phyloP scores from a whole-genome alignment of 1,140 invertebrate genomes.

The Sycophila sp. region DNA sequence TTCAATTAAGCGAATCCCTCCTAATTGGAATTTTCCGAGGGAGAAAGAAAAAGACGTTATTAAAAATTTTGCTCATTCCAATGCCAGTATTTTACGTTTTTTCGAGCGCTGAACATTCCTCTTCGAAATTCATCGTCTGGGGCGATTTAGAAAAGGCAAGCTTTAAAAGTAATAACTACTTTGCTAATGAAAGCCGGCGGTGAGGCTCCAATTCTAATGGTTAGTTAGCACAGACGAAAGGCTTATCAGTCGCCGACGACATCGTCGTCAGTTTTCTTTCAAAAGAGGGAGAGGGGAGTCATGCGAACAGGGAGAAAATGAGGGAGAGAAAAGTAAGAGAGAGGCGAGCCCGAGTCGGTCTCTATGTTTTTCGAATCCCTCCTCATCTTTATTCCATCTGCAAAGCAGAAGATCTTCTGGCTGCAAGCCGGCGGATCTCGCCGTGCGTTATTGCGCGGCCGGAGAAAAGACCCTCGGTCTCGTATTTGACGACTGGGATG shows the following conservation, averaged over 20 bases:
- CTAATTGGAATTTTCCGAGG: too few relatives aligned
- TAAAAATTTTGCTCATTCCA: too few relatives aligned
- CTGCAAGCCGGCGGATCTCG: neutral
- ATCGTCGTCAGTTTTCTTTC: slow-evolving; percentile 36
- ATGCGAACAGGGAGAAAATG: slow-evolving; percentile 49
- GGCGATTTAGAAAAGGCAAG: slow-evolving; percentile 27
- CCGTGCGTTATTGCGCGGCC: neutral
- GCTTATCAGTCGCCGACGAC: slow-evolving; percentile 48
- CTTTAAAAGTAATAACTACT: slow-evolving; percentile 21
- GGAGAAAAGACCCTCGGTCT: neutral
- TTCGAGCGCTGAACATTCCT: neutral
- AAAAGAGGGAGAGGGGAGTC: slow-evolving; percentile 49
- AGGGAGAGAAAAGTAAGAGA: slow-evolving; percentile 52
- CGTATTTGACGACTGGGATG: neutral
- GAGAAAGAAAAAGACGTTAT: too few relatives aligned
- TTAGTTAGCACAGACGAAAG: slow-evolving; percentile 49
- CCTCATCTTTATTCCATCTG: slow-evolving; percentile 62
- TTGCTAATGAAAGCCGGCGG: slow-evolving; percentile 42
- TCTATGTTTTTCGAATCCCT: slow-evolving; percentile 50
- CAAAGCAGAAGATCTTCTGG: too few relatives aligned
- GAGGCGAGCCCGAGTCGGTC: slow-evolving; percentile 17
- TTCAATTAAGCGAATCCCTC: too few relatives aligned
- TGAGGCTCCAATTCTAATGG: slow-evolving; percentile 52
- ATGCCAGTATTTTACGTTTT: too few relatives aligned
- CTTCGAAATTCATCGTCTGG: neutral